These are phyloP conservation scores for Allacma fusca DNA, from an alignment of 2,888 invertebrate species.

Conservation along the genomic window DNA sequence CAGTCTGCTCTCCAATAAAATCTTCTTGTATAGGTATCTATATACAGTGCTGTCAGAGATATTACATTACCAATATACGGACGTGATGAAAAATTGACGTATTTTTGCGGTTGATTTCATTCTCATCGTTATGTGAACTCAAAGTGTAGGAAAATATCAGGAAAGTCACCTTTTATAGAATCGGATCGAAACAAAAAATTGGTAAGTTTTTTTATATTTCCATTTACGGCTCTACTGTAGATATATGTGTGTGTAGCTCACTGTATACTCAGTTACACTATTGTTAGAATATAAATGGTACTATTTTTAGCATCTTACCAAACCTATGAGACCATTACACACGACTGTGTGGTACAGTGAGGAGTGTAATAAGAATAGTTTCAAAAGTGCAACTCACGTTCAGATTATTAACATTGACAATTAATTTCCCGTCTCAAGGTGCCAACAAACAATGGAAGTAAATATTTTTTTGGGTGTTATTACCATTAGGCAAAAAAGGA, in stretches of 20 bases:
- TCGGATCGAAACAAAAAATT: no score
- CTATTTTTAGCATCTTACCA: no score
- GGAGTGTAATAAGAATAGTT: neutral
- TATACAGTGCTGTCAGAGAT: no score
- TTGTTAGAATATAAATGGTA: no score
- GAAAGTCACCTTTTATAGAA: neutral
- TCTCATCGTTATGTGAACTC: neutral
- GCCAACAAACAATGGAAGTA: constrained; percentile 3
- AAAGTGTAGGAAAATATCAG: neutral
- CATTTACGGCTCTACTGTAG: no score
- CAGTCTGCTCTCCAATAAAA: no score
- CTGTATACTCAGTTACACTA: no score
- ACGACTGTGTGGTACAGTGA: neutral
- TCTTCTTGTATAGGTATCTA: no score
- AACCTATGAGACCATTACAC: neutral
- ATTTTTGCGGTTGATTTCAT: neutral
- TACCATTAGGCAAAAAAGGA: neutral
- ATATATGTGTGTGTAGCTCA: no score
- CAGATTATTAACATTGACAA: constrained; percentile 3
- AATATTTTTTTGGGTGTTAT: neutral
- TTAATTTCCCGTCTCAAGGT: constrained; percentile 16
- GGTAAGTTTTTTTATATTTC: no score
- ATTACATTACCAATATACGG: neutral
- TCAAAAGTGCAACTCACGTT: neutral
- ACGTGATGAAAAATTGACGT: neutral